Conservation (phyloP, 1,140 invertebrate species). For the Drosophila santomea region DNA sequence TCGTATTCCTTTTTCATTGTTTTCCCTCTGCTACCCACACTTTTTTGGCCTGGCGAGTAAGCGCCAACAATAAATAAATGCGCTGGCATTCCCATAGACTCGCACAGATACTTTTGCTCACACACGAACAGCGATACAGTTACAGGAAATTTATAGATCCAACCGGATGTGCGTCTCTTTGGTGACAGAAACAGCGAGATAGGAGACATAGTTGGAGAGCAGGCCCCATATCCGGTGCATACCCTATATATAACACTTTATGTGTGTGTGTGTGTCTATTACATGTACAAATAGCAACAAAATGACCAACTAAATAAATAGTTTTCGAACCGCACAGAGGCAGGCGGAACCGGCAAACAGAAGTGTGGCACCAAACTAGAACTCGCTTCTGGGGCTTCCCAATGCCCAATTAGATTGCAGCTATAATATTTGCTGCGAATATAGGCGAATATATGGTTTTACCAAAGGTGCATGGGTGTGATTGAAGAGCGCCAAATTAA, state of each 20-base stretch:
- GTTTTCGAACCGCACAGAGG: slow-evolving; percentile 72
- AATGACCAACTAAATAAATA: slow-evolving; percentile 83
- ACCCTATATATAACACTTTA: slow-evolving; percentile 42
- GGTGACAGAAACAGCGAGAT: slow-evolving; percentile 68
- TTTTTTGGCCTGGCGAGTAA: slow-evolving; percentile 75
- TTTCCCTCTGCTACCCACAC: slow-evolving; percentile 46
- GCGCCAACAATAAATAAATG: slow-evolving; percentile 81
- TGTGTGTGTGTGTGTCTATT: slow-evolving; percentile 65
- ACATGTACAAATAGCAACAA: slow-evolving; percentile 80
- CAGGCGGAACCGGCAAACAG: slow-evolving; percentile 27
- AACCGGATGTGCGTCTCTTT: slow-evolving; percentile 78
- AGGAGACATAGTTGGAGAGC: slow-evolving; percentile 41
- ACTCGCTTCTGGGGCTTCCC: slow-evolving; percentile 21
- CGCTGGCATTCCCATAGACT: slow-evolving; percentile 60
- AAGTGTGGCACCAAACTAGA: slow-evolving; percentile 1
- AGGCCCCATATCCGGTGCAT: slow-evolving; percentile 37
- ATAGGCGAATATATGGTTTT: slow-evolving; percentile 4
- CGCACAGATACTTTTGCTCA: slow-evolving; percentile 26
- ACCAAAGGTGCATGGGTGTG: background rate
- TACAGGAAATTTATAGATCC: slow-evolving; percentile 79
- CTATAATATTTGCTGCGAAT: slow-evolving; percentile 16
- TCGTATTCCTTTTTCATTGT: slow-evolving; percentile 61
- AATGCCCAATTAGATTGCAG: slow-evolving; percentile 38
- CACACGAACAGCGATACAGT: slow-evolving; percentile 38
- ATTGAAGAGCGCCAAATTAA: background rate